A percentile compares a stretch with the other conserved stretches of the same genome.
Conservation (phyloP, 2,797 vertebrate genomes). For the Malurus splendens region DNA sequence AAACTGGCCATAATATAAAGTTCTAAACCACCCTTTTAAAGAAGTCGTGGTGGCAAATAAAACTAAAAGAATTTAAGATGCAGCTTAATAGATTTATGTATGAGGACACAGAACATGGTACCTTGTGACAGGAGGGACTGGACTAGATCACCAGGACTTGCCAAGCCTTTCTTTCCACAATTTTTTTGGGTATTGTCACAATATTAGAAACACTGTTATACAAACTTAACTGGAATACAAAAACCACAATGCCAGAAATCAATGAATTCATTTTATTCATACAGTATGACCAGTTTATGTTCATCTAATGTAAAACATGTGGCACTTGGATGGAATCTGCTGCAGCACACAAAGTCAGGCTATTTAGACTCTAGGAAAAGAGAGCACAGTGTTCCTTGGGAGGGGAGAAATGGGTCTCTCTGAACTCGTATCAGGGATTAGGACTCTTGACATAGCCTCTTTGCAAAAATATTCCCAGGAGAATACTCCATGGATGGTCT, state of each 20-base stretch:
- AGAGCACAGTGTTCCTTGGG: neutral
- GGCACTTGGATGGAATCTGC: neutral
- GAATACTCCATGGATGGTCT: neutral
- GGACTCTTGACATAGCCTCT: neutral
- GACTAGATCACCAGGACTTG: conserved; percentile 14
- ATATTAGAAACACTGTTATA: conserved; percentile 19
- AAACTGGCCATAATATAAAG: conserved; percentile 22
- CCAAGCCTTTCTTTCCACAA: conserved; percentile 21
- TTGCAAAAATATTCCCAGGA: neutral
- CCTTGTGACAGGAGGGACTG: conserved; percentile 52
- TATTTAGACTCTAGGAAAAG: neutral
- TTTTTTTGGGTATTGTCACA: conserved; percentile 20
- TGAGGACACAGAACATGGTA: neutral
- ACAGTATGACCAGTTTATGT: conserved; percentile 51
- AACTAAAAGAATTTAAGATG: conserved; percentile 25
- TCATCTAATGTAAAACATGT: conserved; percentile 53
- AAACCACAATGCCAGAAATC: conserved; percentile 45
- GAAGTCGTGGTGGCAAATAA: conserved; percentile 17
- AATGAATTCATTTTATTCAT: conserved; percentile 39
- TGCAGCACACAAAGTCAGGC: neutral
- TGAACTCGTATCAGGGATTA: accelerated
- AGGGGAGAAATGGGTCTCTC: neutral
- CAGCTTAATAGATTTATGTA: conserved; percentile 25
- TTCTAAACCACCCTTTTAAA: conserved; percentile 49
- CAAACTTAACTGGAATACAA: conserved; percentile 17